phyloP scores from a whole-genome alignment of 2,888 invertebrate genomes.

The Diarsia rubi region DNA sequence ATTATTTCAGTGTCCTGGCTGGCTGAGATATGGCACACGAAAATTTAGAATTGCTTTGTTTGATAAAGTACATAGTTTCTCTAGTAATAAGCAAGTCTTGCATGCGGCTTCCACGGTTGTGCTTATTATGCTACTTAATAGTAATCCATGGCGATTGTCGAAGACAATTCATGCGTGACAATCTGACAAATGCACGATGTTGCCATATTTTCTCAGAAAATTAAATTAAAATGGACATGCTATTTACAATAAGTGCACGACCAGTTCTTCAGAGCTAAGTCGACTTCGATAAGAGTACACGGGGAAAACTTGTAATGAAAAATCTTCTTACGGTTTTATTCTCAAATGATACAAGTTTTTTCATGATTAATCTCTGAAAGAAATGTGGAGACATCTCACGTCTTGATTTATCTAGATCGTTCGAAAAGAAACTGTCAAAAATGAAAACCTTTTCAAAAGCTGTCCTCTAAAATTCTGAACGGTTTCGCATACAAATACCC shows the following conservation, averaged over 20 bases:
- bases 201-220: conserved; percentile 39
- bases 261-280: not conserved
- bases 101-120: conserved; percentile 18
- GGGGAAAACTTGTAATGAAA: not conserved
- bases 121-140: conserved; percentile 28
- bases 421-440: conserved; percentile 4
- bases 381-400: not conserved
- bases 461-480: conserved; percentile 44
- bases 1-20: not conserved
- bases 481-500: conserved; percentile 30
- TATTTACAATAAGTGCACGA: conserved; percentile 17
- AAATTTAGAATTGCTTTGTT: not conserved
- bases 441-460: conserved; percentile 43
- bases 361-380: not conserved
- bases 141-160: conserved; percentile 31
- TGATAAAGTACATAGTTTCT: conserved; percentile 14
- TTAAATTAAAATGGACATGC: conserved; percentile 27
- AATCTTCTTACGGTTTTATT: not conserved
- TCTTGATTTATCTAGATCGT: conserved; percentile 32
- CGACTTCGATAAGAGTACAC: not conserved
- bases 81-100: conserved; percentile 23
- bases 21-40: not conserved
- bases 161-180: conserved; percentile 51
- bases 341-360: not conserved
- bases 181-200: conserved; percentile 33